A percentile compares a stretch with the other conserved stretches of the same genome.
phyloP scores from a whole-genome alignment of 37 sponge, comb jelly and placozoan genomes.

The Agelas oroides region DNA sequence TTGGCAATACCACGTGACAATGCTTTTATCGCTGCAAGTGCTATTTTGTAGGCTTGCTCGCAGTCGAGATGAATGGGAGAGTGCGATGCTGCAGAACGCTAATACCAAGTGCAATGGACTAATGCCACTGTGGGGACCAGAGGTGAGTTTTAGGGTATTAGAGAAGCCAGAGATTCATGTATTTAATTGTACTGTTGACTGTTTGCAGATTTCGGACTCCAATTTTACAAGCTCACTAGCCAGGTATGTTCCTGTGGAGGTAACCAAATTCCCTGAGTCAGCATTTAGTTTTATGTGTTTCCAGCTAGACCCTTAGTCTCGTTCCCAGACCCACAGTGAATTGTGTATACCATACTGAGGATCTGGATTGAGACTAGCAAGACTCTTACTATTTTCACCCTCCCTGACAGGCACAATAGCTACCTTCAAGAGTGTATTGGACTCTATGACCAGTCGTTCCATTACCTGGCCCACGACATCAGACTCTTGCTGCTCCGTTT shows the following conservation, averaged over 20 bases:
- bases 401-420: constrained; percentile 53
- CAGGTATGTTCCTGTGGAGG: constrained; percentile 35
- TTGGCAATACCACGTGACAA: not conserved
- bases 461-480: constrained; percentile 75
- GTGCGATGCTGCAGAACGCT: constrained; percentile 92
- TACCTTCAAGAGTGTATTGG: constrained; percentile 83
- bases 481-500: constrained; percentile 79
- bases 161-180: no score
- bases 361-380: no score
- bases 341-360: no score
- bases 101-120: constrained; percentile 95
- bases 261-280: no score
- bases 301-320: no score
- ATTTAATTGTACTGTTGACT: no score
- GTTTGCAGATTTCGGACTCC: constrained; percentile 64
- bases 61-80: constrained; percentile 94
- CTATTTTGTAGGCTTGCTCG: constrained; percentile 74
- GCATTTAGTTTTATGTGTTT: no score
- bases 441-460: constrained; percentile 75
- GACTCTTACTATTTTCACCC: not conserved
- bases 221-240: constrained; percentile 69
- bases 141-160: no score
- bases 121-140: constrained; percentile 95
- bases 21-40: not conserved
- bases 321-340: no score